These are phyloP conservation scores for Drosophila eugracilis DNA, from an alignment of 1,140 invertebrate genomes.

Conservation along the genomic window DNA sequence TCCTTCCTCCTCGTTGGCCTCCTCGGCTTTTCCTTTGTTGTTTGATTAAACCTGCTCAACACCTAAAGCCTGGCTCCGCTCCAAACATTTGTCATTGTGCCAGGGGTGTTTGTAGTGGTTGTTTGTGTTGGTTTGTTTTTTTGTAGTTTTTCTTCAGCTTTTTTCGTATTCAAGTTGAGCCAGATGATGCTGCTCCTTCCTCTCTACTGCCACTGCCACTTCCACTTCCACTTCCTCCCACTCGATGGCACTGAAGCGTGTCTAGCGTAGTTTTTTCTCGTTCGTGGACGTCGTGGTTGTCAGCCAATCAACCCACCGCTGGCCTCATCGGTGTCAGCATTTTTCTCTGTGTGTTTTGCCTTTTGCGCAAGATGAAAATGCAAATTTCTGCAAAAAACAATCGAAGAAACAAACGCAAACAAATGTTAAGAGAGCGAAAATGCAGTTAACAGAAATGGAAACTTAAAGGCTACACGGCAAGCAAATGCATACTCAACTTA, in stretches of 20 bases:
- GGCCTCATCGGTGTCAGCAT: slow-evolving; percentile 64
- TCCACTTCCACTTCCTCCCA: slow-evolving; percentile 32
- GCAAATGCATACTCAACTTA: no score
- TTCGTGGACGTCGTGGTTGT: slow-evolving; percentile 45
- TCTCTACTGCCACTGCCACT: slow-evolving; percentile 4
- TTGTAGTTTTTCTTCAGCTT: slow-evolving; percentile 4
- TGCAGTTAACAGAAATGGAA: slow-evolving; percentile 45
- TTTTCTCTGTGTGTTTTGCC: slow-evolving; percentile 41
- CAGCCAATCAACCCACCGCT: slow-evolving; percentile 63
- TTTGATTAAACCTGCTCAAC: slow-evolving; percentile 48
- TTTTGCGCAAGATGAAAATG: slow-evolving; percentile 76
- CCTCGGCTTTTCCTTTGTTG: slow-evolving; percentile 14
- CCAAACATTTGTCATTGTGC: slow-evolving; percentile 54
- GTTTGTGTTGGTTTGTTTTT: not conserved
- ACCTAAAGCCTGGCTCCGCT: slow-evolving; percentile 52
- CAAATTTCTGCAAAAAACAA: slow-evolving; percentile 73
- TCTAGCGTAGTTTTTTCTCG: slow-evolving; percentile 12
- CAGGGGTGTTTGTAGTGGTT: slow-evolving; percentile 6
- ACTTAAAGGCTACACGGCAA: slow-evolving; percentile 25
- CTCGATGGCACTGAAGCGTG: slow-evolving; percentile 51
- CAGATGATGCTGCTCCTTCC: slow-evolving; percentile 27
- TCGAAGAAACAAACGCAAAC: slow-evolving; percentile 30
- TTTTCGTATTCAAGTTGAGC: slow-evolving; percentile 28
- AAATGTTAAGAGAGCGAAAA: slow-evolving; percentile 41
- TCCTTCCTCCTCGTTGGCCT: slow-evolving; percentile 9